Conservation (phyloP, 2,797 vertebrate species). For the Natrix natrix region DNA sequence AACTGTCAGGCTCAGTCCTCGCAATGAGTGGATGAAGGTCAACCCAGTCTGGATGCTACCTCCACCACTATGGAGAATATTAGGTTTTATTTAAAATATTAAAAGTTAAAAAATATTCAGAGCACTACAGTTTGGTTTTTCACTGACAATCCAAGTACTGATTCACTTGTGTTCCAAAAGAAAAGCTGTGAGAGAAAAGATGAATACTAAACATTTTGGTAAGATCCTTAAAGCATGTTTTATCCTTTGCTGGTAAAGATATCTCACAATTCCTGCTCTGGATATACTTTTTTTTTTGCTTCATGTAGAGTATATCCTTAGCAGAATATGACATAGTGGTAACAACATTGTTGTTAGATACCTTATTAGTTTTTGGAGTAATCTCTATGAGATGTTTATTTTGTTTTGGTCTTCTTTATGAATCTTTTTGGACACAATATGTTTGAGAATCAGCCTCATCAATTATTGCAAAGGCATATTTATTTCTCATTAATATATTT, state of each 20-base stretch:
- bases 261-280: not conserved
- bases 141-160: not conserved
- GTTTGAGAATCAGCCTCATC: not conserved
- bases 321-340: not conserved
- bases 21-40: too few species aligned
- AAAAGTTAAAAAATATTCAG: slow-evolving; percentile 30
- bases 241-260: not conserved
- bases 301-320: not conserved
- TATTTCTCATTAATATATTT: not conserved
- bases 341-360: not conserved
- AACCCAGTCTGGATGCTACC: too few species aligned
- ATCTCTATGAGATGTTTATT: not conserved
- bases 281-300: not conserved
- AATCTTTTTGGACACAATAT: not conserved
- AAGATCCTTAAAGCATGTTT: not conserved
- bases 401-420: not conserved
- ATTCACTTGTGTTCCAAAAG: not conserved
- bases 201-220: not conserved
- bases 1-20: too few species aligned
- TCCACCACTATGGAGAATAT: slow-evolving; percentile 27
- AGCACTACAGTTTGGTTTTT: not conserved
- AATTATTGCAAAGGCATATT: not conserved
- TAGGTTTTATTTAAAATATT: slow-evolving; percentile 36
- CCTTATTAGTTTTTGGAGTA: not conserved
- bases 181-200: not conserved